phyloP scores from a whole-genome alignment of 2,797 vertebrate species.

The Toxotes lorentzi region DNA sequence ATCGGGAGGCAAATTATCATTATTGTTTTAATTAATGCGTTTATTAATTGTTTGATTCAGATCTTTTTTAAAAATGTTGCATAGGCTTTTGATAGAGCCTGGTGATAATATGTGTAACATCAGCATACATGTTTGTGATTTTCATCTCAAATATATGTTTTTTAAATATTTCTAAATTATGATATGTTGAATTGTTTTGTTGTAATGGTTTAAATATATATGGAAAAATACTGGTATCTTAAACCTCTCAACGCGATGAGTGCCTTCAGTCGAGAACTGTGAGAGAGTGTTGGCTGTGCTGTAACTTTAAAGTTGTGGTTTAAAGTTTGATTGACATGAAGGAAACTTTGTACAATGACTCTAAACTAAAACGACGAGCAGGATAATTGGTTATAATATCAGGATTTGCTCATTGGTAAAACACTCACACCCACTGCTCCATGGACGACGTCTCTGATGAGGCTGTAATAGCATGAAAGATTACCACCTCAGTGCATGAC shows the following conservation, averaged over 20 bases:
- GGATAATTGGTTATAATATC: too few relatives aligned
- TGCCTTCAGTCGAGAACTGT: conserved; percentile 14
- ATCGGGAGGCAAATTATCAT: too few relatives aligned
- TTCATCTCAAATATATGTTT: background rate
- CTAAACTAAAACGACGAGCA: background rate
- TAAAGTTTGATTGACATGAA: background rate
- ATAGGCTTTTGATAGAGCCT: background rate
- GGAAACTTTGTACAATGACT: background rate
- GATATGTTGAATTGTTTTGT: conserved; percentile 4
- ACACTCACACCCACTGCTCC: background rate
- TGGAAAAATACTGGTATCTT: background rate
- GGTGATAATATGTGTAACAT: background rate
- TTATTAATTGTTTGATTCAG: background rate
- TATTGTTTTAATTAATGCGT: conserved; percentile 1
- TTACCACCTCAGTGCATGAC: conserved; percentile 41
- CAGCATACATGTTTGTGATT: background rate
- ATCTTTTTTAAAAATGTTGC: background rate
- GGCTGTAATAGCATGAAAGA: conserved; percentile 13
- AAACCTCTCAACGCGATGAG: background rate
- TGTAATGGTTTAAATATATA: background rate
- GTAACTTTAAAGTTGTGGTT: background rate
- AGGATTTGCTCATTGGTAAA: too few relatives aligned
- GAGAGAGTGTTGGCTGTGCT: background rate
- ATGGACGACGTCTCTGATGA: conserved; percentile 30
- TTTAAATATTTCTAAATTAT: conserved; percentile 5